Percentiles rank a stretch among this genome's conserved stretches.
Evolutionary conservation across 1,140 invertebrate genomes (phyloP).

Genomic region (Leptestheria dahalacensis): DNA sequence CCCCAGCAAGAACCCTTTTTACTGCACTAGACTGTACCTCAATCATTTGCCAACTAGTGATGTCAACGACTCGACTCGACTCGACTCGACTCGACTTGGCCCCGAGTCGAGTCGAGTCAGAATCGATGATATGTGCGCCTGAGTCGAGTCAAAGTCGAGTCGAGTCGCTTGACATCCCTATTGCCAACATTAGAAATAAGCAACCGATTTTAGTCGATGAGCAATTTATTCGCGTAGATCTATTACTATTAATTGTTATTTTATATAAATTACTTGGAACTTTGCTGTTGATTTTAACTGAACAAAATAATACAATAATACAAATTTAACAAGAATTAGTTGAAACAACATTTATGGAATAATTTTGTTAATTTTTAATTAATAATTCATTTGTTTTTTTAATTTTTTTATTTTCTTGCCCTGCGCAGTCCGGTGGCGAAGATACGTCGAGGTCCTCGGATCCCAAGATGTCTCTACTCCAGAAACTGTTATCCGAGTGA

Average conservation of each 20-base stretch:
- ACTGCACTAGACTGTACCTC: too few relatives aligned
- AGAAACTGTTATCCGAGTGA: slow-evolving; percentile 62
- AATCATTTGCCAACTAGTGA: too few relatives aligned
- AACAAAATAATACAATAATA: neutral
- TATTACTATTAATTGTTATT: neutral
- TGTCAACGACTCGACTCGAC: too few relatives aligned
- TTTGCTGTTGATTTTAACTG: neutral
- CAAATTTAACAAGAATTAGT: neutral
- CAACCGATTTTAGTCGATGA: too few relatives aligned
- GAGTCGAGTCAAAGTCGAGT: too few relatives aligned
- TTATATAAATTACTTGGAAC: neutral
- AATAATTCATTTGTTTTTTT: neutral
- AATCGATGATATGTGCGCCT: too few relatives aligned
- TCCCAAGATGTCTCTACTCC: slow-evolving; percentile 48
- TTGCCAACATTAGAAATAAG: too few relatives aligned
- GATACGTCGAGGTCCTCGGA: slow-evolving; percentile 45
- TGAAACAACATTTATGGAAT: neutral
- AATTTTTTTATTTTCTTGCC: slow-evolving; percentile 22
- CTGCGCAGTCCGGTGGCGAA: slow-evolving; percentile 55
- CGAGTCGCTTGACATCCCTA: too few relatives aligned
- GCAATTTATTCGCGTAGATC: neutral
- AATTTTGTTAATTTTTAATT: neutral
- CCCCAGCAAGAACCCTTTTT: too few relatives aligned
- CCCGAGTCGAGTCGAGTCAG: too few relatives aligned
- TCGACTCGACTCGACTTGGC: too few relatives aligned